Percentiles rank a stretch among this genome's conserved stretches.
These are phyloP conservation scores for Melinaea menophilus DNA, from an alignment of 2,888 invertebrate genomes.

Conservation along the genomic window DNA sequence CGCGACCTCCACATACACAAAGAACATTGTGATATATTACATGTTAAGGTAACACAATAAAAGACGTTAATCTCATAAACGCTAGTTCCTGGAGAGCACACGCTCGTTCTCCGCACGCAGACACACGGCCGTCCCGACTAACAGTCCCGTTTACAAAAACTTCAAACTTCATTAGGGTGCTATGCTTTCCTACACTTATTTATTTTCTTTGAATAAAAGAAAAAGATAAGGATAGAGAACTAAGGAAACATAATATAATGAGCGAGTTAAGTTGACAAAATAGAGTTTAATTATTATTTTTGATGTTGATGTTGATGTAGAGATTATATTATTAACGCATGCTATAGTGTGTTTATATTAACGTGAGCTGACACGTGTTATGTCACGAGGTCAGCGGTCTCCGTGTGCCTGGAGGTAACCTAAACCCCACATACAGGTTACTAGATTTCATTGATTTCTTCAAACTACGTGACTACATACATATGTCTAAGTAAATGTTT, in stretches of 20 bases:
- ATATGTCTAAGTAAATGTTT: not conserved
- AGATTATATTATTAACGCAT: not conserved
- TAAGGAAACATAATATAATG: not conserved
- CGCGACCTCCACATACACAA: too few relatives aligned
- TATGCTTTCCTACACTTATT: not conserved
- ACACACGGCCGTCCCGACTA: conserved; percentile 25
- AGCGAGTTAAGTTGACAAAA: not conserved
- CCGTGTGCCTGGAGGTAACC: not conserved
- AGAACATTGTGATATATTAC: too few relatives aligned
- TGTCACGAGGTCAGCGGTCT: conserved; percentile 1
- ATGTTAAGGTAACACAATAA: not conserved
- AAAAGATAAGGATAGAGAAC: not conserved
- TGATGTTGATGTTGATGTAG: not conserved
- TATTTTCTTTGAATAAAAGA: not conserved
- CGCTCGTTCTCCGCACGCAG: conserved; percentile 9
- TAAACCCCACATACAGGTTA: conserved; percentile 10
- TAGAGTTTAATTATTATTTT: not conserved
- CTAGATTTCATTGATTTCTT: conserved; percentile 13
- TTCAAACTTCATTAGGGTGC: conserved; percentile 1
- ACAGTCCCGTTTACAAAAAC: conserved; percentile 22
- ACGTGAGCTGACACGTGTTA: not conserved
- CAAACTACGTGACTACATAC: not conserved
- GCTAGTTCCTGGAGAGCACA: conserved; percentile 17
- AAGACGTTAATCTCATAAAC: not conserved
- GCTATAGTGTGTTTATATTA: not conserved